phyloP scores from a whole-genome alignment of 2,113 vertebrate genomes.

The Rhinolophus sinicus region DNA sequence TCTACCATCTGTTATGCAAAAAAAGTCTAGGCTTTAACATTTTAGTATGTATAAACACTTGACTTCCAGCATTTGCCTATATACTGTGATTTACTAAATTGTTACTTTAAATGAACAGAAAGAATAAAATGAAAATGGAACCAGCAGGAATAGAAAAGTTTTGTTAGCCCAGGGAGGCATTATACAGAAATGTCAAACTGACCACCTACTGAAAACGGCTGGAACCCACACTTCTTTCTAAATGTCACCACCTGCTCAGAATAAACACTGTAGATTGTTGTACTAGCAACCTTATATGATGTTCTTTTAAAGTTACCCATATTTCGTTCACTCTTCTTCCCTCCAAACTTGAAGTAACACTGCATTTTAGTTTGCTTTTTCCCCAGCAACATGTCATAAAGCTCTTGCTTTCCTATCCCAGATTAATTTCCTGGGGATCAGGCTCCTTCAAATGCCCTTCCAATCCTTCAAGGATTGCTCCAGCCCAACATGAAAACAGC shows the following conservation, averaged over 20 bases:
- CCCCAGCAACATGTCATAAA: background rate
- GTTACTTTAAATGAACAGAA: constrained; percentile 62
- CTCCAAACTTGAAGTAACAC: background rate
- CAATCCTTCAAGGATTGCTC: background rate
- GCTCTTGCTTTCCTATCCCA: background rate
- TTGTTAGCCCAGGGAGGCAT: constrained; percentile 65
- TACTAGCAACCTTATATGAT: background rate
- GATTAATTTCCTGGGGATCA: background rate
- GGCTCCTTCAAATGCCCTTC: accelerated
- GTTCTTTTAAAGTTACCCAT: constrained; percentile 64
- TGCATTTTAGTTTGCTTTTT: constrained; percentile 15
- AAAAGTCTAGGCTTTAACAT: constrained; percentile 33
- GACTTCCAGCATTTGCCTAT: constrained; percentile 49
- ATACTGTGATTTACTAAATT: constrained; percentile 57
- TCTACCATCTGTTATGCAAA: constrained; percentile 45
- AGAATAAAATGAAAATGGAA: constrained; percentile 47
- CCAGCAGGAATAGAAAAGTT: constrained; percentile 50
- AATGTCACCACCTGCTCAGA: constrained; percentile 76
- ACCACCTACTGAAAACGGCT: constrained; percentile 73
- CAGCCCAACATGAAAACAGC: background rate
- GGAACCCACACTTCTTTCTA: constrained; percentile 49
- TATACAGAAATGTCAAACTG: constrained; percentile 78
- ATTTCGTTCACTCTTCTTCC: constrained; percentile 41
- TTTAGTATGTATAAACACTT: constrained; percentile 52
- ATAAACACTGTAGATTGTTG: constrained; percentile 62